Conservation (phyloP, 1,140 invertebrate species). For the roundworm (Caenorhabditis elegans) region WBcel235 BX284604.4:7746501-7747000, state of each 20-base stretch:
- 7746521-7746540: conserved; percentile 66
- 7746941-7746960: neutral
- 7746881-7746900: conserved; percentile 63
- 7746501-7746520: conserved; percentile 48
- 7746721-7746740: too few relatives aligned
- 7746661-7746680: conserved; percentile 36
- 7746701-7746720: conserved; percentile 36
- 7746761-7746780: neutral
- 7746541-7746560: conserved; percentile 64
- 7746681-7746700: conserved; percentile 50
- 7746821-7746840: too few relatives aligned
- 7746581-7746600: conserved; percentile 43
- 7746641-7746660: neutral
- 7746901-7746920: conserved; percentile 62
- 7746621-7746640: neutral
- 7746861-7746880: conserved; percentile 56
- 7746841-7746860: neutral
- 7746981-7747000: neutral
- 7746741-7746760: too few relatives aligned
- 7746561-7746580: conserved; percentile 54
- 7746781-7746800: too few relatives aligned
- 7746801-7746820: too few relatives aligned
- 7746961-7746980: neutral
- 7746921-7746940: conserved; percentile 51
- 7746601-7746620: conserved; percentile 32